Evolutionary conservation across 2,888 invertebrate genomes (phyloP), one percentile per base, ranked within the genome.

Genomic region (Formica aserva): DNA sequence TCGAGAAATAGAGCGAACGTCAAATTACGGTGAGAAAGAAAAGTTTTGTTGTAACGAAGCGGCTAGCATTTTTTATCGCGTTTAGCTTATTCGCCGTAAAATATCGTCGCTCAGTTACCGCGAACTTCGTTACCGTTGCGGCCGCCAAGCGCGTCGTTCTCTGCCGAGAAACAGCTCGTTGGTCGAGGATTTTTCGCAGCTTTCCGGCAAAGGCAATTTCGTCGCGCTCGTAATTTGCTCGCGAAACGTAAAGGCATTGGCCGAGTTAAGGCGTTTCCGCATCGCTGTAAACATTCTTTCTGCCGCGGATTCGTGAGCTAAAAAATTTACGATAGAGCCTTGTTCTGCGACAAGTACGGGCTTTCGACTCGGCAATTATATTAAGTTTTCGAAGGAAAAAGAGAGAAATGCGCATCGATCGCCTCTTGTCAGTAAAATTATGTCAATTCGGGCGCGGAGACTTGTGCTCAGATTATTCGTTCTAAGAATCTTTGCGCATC

Each of bases 41-140:
- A 87, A 87, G 87, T 90, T 89, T 85, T 62, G 67, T 60, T 72
- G 81, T 83, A 89, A 85, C 87, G 88, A 89, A 89, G 86, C 75
- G 83, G 60, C 72, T 26, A 32, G 75, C 75, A 38, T 48, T 48
- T 85, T 86, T 89, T 81, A 82, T 81, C 76, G 84, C 67, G 83
- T 83, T 88, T 84, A 81, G 83, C 82, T 86, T 82, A 76, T 81
- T 45, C 82, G 29, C 26, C 35, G 60, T 72, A 60, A 80, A 80
- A 80, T 80, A 80, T 72, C 72, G 78, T 38, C 52, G 48, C 80
- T 62, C 38, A 52, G 78, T 83, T 78, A 78, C 35, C 69, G 80
- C 32, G 72, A 78, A 78, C 71, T 80, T 80, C 72, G 78, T 65
- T 80, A 60, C 80, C 62, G 45, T 38, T 48, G 77, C 22, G 63